Conservation (phyloP, 1,140 invertebrate species). For the Diachasmimorpha longicaudata region DNA sequence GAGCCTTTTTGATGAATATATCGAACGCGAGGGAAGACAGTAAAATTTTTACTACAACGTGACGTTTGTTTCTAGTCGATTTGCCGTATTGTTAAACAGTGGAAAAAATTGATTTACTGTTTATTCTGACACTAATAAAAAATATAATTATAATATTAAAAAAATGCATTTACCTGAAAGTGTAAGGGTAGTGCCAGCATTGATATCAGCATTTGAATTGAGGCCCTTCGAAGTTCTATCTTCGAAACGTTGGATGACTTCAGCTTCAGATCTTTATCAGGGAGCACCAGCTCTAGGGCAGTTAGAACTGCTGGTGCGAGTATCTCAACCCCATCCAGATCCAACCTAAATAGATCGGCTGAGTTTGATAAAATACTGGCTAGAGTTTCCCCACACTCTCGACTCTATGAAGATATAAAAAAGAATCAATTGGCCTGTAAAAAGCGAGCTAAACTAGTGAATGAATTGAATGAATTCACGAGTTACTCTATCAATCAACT, state of each 20-base stretch:
- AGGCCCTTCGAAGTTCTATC: constrained; percentile 84
- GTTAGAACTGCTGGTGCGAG: constrained; percentile 87
- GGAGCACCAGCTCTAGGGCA: constrained; percentile 87
- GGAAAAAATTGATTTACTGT: no score
- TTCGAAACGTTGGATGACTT: constrained; percentile 71
- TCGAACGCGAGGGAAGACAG: no score
- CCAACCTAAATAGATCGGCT: constrained; percentile 81
- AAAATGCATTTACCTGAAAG: constrained; percentile 77
- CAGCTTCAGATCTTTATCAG: constrained; percentile 77
- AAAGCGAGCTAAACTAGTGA: no score
- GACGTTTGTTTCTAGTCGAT: no score
- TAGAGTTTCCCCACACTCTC: constrained; percentile 75
- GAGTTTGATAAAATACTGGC: constrained; percentile 84
- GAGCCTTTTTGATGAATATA: no score
- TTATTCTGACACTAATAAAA: no score
- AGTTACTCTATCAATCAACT: no score
- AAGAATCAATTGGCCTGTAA: no score
- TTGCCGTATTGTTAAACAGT: no score
- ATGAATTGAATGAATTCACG: not conserved
- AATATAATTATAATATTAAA: no score
- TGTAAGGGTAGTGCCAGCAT: constrained; percentile 90
- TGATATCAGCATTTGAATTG: constrained; percentile 88
- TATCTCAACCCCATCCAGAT: constrained; percentile 91
- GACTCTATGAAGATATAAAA: constrained; percentile 44
- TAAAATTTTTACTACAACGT: not conserved